Evolutionary conservation across 2,888 invertebrate genomes (phyloP).

Genomic region (Bedellia somnulentella): DNA sequence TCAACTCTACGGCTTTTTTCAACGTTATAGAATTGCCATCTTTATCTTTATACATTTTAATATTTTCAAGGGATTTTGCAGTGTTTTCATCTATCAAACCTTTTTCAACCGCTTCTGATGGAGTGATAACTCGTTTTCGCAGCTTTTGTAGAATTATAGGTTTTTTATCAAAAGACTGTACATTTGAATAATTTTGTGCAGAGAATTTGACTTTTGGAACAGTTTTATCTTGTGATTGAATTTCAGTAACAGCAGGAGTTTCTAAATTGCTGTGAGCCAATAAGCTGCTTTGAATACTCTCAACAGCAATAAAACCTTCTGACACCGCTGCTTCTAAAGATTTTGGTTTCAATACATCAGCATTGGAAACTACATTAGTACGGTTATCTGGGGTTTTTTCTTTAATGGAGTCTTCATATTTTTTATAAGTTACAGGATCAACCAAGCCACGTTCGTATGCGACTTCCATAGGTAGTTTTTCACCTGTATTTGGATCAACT

Average conservation of each 20-base stretch:
- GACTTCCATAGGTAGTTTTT: slow-evolving; percentile 77
- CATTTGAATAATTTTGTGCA: too few species aligned
- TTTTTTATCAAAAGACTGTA: too few species aligned
- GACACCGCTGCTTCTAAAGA: slow-evolving; percentile 58
- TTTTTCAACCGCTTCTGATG: slow-evolving; percentile 75
- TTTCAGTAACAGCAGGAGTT: neutral
- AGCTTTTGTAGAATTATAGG: slow-evolving; percentile 76
- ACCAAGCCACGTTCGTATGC: slow-evolving; percentile 79
- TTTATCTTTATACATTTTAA: slow-evolving; percentile 57
- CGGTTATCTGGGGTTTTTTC: slow-evolving; percentile 27
- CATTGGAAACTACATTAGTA: too few species aligned
- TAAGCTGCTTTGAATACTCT: slow-evolving; percentile 48
- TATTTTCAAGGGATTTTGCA: slow-evolving; percentile 67
- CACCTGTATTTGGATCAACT: slow-evolving; percentile 78
- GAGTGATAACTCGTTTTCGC: slow-evolving; percentile 72
- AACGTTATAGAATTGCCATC: slow-evolving; percentile 68
- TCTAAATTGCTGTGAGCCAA: slow-evolving; percentile 15
- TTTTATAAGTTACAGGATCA: slow-evolving; percentile 54
- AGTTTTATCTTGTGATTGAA: neutral
- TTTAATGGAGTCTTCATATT: slow-evolving; percentile 48
- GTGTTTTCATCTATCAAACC: slow-evolving; percentile 79
- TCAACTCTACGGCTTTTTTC: slow-evolving; percentile 72
- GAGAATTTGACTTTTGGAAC: neutral
- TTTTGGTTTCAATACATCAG: too few species aligned
- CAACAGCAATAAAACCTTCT: slow-evolving; percentile 55